Evolutionary conservation across 2,797 vertebrate species (phyloP).

Genomic region (Pangasius sanitwongsei): DNA sequence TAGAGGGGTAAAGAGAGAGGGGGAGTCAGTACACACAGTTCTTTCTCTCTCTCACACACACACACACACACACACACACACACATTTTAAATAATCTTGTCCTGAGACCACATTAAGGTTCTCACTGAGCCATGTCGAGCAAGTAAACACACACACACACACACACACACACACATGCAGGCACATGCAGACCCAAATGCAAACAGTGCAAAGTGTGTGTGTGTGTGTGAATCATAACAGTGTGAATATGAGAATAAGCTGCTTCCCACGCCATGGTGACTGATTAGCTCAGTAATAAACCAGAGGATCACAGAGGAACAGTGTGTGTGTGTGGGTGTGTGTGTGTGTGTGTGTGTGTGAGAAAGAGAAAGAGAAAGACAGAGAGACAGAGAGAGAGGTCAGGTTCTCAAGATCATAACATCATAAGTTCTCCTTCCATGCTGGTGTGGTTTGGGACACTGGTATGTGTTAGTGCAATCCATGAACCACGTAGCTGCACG

Average conservation of each 20-base stretch:
- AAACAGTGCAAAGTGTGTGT: constrained; percentile 8
- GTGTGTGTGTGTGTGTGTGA: constrained; percentile 26
- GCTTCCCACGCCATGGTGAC: constrained; percentile 56
- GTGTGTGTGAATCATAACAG: constrained; percentile 49
- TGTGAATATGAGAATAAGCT: constrained; percentile 48
- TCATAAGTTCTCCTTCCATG: neutral
- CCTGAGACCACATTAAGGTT: constrained; percentile 1
- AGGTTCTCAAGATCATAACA: neutral
- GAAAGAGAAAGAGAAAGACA: neutral
- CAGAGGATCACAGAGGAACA: constrained; percentile 49
- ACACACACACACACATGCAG: constrained; percentile 11
- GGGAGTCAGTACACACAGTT: neutral
- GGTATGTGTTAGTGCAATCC: neutral
- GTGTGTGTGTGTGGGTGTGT: constrained; percentile 18
- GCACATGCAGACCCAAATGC: neutral
- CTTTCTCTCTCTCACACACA: neutral
- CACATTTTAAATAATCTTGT: neutral
- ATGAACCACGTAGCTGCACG: neutral
- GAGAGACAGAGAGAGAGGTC: neutral
- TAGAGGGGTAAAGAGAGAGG: neutral
- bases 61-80: neutral
- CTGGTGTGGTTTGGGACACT: neutral
- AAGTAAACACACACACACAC: constrained; percentile 22
- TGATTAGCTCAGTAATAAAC: constrained; percentile 55
- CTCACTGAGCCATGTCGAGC: neutral